phyloP scores from a whole-genome alignment of 2,113 vertebrate species.

The Cariama cristata region DNA sequence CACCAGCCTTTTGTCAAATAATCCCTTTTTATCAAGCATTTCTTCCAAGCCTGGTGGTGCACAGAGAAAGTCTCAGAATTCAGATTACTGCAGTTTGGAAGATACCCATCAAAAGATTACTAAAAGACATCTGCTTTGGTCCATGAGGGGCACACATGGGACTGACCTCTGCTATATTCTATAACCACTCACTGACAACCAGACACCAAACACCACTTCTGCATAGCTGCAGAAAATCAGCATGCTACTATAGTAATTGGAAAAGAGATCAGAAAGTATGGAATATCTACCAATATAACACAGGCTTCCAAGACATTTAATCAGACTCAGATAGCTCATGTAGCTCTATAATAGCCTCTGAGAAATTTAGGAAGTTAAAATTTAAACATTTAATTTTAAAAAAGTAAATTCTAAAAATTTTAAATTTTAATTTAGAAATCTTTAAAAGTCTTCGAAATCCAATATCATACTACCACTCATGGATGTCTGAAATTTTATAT shows the following conservation, averaged over 20 bases:
- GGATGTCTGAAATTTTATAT: neutral
- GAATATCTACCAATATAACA: neutral
- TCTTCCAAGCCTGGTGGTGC: neutral
- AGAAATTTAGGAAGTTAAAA: neutral
- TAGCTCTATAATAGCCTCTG: neutral
- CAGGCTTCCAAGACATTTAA: neutral
- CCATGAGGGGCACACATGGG: neutral
- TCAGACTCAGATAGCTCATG: neutral
- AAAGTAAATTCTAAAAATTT: too few relatives aligned
- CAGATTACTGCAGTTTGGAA: neutral
- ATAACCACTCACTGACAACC: neutral
- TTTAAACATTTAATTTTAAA: too few relatives aligned
- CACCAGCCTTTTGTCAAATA: rapidly evolving
- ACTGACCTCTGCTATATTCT: neutral
- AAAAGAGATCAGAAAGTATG: neutral
- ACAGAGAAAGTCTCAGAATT: neutral
- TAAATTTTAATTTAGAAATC: too few relatives aligned
- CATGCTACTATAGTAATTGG: neutral
- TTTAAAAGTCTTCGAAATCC: neutral
- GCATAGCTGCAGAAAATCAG: neutral
- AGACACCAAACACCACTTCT: neutral
- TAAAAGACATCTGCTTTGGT: neutral
- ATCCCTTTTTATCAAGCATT: neutral
- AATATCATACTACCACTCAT: neutral
- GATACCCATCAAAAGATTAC: neutral